These are phyloP conservation scores for Oophaga pumilio DNA, from an alignment of 2,113 vertebrate genomes.

Conservation along the genomic window DNA sequence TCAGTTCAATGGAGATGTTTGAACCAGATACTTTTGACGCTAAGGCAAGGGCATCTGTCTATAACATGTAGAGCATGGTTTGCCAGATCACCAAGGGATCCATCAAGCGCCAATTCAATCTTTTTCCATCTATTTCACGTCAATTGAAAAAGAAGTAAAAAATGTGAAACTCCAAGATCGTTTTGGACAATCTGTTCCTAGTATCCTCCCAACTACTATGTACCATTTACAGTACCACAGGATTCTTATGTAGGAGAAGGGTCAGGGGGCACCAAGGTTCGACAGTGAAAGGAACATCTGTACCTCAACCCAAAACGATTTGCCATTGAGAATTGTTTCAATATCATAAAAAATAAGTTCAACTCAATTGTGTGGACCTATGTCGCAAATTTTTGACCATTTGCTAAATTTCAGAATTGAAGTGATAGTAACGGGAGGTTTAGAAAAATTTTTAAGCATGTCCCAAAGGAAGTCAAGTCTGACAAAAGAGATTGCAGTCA, in stretches of 20 bases:
- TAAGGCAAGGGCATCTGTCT: too few relatives aligned
- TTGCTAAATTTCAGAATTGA: not conserved
- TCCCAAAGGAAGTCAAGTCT: too few relatives aligned
- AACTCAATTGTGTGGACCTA: not conserved
- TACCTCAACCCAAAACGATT: not conserved
- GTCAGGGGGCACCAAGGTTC: not conserved
- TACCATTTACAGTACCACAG: not conserved
- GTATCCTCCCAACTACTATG: not conserved
- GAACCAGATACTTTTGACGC: too few relatives aligned
- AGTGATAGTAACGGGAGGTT: not conserved
- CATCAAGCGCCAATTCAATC: not conserved
- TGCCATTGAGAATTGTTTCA: not conserved
- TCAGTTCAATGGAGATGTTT: too few relatives aligned
- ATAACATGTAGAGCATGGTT: not conserved
- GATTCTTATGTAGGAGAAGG: not conserved
- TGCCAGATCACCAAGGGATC: not conserved
- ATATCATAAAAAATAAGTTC: not conserved
- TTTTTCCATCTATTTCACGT: too few relatives aligned
- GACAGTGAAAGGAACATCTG: not conserved
- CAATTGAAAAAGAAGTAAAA: not conserved
- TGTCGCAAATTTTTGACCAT: too few relatives aligned
- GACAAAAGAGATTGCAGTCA: too few relatives aligned
- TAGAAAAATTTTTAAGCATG: not conserved
- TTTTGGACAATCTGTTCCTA: not conserved
- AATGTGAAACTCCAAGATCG: not conserved